Conservation (phyloP, 2,113 vertebrate genomes). For the Phylloscopus whistleri region DNA sequence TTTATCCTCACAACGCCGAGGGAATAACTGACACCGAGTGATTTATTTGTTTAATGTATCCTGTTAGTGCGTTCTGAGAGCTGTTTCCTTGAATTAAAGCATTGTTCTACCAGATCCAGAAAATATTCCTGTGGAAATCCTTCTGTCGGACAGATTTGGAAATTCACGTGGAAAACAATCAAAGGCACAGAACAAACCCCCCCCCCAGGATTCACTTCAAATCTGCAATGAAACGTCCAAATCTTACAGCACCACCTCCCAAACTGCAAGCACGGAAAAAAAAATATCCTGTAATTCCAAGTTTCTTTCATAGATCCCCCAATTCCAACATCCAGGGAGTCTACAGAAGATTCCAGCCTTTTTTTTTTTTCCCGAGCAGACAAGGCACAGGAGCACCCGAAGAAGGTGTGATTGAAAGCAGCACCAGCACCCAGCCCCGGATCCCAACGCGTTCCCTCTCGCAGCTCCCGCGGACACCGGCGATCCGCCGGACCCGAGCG, state of each 20-base stretch:
- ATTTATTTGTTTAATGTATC: conserved; percentile 18
- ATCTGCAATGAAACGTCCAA: not conserved
- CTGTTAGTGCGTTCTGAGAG: not conserved
- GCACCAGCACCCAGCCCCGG: not conserved
- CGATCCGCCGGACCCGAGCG: accelerated
- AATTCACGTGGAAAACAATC: not conserved
- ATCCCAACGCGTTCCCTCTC: accelerated
- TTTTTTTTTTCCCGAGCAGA: not conserved
- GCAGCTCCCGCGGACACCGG: not conserved
- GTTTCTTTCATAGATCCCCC: not conserved
- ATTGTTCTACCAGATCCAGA: not conserved
- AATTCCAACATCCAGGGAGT: accelerated
- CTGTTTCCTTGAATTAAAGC: not conserved
- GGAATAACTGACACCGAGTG: not conserved
- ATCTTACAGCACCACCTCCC: not conserved
- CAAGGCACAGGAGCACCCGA: accelerated
- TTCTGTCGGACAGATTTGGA: not conserved
- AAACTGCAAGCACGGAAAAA: not conserved
- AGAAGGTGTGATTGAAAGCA: not conserved
- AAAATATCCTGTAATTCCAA: not conserved
- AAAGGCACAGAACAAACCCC: not conserved
- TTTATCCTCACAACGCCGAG: not conserved
- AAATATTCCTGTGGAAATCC: not conserved
- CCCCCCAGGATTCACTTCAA: not conserved
- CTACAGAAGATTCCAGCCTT: accelerated